These are phyloP conservation scores for Heteropelma amictum DNA, from an alignment of 2,888 invertebrate genomes.

Conservation along the genomic window DNA sequence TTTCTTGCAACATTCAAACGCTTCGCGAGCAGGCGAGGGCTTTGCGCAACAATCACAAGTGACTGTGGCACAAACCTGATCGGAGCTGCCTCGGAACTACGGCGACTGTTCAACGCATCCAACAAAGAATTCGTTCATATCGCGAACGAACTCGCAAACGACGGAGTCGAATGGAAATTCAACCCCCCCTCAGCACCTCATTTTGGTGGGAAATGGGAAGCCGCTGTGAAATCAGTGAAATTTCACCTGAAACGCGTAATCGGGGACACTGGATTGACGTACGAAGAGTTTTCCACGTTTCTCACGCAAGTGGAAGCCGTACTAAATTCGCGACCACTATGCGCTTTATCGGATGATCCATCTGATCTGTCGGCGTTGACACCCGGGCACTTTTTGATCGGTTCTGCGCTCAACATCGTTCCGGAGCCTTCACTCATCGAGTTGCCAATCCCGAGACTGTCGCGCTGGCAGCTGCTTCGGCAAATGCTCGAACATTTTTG, in stretches of 20 bases:
- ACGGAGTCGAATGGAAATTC: not conserved
- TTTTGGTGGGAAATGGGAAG: constrained; percentile 55
- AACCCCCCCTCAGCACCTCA: not conserved
- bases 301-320: constrained; percentile 60
- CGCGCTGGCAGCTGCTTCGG: not conserved
- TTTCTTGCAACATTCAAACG: constrained; percentile 58
- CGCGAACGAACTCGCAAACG: not conserved
- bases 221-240: constrained; percentile 64
- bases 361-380: constrained; percentile 59
- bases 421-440: constrained; percentile 60
- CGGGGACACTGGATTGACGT: constrained; percentile 54
- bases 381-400: constrained; percentile 68
- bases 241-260: constrained; percentile 57
- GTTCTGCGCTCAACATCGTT: constrained; percentile 49
- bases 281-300: constrained; percentile 63
- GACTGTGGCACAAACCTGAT: constrained; percentile 62
- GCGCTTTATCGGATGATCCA: constrained; percentile 56
- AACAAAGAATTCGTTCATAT: not conserved
- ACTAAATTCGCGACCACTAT: constrained; percentile 64
- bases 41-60: constrained; percentile 44
- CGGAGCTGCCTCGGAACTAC: constrained; percentile 22
- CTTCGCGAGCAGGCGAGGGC: constrained; percentile 57
- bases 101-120: not conserved
- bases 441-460: constrained; percentile 1
- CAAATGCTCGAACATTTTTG: constrained; percentile 8